Percentiles rank a stretch among this genome's conserved stretches.
Evolutionary conservation across 2,888 invertebrate genomes (phyloP).

Genomic region (Phania funesta): DNA sequence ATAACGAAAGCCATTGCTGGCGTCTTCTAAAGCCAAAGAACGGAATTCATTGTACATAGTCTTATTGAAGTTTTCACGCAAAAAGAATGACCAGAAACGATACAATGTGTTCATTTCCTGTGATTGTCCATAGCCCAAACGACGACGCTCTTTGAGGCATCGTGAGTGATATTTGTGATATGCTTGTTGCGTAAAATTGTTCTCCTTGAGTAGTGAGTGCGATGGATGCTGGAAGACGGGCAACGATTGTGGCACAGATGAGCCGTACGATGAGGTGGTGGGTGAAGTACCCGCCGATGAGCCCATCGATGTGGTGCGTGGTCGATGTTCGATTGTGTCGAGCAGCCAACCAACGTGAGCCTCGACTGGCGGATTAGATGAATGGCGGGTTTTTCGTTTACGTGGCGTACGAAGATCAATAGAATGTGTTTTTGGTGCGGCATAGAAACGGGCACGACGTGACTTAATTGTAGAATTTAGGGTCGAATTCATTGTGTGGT

Average conservation of each 20-base stretch:
- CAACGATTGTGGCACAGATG: constrained; percentile 89
- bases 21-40: constrained; percentile 95
- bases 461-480: constrained; percentile 76
- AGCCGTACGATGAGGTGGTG: constrained; percentile 82
- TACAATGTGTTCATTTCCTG: constrained; percentile 99
- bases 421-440: constrained; percentile 90
- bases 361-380: constrained; percentile 95
- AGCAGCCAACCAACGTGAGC: constrained; percentile 99
- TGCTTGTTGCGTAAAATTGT: constrained; percentile 98
- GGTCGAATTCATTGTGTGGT: constrained; percentile 73
- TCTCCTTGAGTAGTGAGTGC: constrained; percentile 95
- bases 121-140: constrained; percentile 95
- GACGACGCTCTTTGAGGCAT: constrained; percentile 94
- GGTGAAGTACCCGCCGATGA: constrained; percentile 91
- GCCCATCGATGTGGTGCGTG: constrained; percentile 89
- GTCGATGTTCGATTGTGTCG: constrained; percentile 92
- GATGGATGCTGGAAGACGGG: constrained; percentile 98
- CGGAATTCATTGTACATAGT: constrained; percentile 98
- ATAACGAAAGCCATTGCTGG: constrained; percentile 92
- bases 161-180: constrained; percentile 97
- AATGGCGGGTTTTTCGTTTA: constrained; percentile 95
- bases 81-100: constrained; percentile 99
- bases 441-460: constrained; percentile 92
- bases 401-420: constrained; percentile 86
- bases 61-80: constrained; percentile 98